Evolutionary conservation across 2,113 vertebrate genomes (phyloP).

Genomic region (Callaeas wilsoni): DNA sequence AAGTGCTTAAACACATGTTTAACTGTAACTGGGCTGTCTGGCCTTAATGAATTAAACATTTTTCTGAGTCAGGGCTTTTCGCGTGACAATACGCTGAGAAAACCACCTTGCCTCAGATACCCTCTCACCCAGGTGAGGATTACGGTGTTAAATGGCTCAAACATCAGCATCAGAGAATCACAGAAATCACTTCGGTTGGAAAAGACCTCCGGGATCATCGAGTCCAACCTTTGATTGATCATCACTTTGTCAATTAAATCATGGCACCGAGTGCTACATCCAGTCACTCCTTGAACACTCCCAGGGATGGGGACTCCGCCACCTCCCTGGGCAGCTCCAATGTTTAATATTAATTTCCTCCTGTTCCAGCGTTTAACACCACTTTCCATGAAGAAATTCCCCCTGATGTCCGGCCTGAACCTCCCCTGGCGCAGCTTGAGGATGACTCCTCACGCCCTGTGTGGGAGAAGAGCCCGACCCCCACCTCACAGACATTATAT

Average conservation of each 20-base stretch:
- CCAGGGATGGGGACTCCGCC: not conserved
- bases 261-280: not conserved
- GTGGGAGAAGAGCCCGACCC: not conserved
- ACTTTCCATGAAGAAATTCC: not conserved
- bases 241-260: not conserved
- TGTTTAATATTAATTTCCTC: not conserved
- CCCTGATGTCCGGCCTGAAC: not conserved
- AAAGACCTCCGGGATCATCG: not conserved
- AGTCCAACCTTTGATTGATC: not conserved
- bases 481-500: fast-evolving
- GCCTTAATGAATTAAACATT: not conserved
- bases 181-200: not conserved
- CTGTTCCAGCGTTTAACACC: not conserved
- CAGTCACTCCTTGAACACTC: not conserved
- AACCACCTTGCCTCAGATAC: not conserved
- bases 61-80: not conserved
- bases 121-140: not conserved
- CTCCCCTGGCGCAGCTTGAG: not conserved
- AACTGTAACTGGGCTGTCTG: not conserved
- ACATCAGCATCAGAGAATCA: not conserved
- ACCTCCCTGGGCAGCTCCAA: not conserved
- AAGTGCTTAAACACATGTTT: not conserved
- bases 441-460: not conserved
- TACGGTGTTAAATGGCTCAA: fast-evolving
- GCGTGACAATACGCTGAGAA: not conserved